Conservation (phyloP, 2,797 vertebrate species). For the Cacajao melanocephalus region DNA sequence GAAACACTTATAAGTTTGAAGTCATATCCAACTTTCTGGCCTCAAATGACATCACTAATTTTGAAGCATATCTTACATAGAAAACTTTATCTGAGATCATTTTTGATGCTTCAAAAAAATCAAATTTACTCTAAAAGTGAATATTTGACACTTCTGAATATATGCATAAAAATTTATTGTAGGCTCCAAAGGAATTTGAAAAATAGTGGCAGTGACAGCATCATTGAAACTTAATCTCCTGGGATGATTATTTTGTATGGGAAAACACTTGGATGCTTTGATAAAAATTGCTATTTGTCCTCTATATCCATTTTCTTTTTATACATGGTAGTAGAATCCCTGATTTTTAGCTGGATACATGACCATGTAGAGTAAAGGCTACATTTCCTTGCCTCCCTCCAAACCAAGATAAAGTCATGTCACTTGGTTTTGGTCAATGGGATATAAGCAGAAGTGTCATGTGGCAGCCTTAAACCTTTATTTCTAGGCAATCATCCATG, state of each 20-base stretch:
- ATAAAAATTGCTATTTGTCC: neutral
- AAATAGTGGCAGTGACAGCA: neutral
- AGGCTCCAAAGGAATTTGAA: neutral
- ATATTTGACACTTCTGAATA: neutral
- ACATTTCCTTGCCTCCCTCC: neutral
- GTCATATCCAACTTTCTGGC: neutral
- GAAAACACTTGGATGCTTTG: neutral
- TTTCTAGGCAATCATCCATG: neutral
- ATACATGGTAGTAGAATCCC: neutral
- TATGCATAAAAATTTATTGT: neutral
- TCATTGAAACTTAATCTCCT: neutral
- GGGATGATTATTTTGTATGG: neutral
- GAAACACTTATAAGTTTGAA: neutral
- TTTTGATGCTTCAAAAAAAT: slow-evolving; percentile 20
- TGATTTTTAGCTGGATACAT: neutral
- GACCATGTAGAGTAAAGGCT: neutral
- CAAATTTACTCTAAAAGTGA: neutral
- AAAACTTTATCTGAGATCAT: neutral
- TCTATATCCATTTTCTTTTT: neutral
- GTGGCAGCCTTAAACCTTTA: neutral
- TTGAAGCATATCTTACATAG: neutral
- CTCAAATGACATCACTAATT: neutral
- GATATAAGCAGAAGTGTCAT: neutral
- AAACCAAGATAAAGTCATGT: neutral
- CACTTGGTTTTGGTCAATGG: neutral